Conservation (phyloP, 1,140 invertebrate genomes). For the Mactra quadrangularis region DNA sequence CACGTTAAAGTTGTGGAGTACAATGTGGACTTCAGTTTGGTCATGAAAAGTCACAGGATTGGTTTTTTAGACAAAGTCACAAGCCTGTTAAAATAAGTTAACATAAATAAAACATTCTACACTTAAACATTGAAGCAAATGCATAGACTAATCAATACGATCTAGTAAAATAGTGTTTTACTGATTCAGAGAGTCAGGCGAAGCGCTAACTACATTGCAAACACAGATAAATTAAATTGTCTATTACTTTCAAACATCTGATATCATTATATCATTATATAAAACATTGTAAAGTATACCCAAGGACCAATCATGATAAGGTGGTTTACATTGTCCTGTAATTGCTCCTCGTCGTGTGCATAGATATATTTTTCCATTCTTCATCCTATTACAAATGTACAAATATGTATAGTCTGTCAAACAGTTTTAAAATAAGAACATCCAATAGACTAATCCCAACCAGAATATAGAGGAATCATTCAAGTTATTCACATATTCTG, state of each 20-base stretch:
- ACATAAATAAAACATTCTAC: too few relatives aligned
- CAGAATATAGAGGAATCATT: too few relatives aligned
- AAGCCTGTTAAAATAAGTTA: background rate
- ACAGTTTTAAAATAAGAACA: background rate
- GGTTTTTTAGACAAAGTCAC: background rate
- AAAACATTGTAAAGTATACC: background rate
- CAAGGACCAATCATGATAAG: conserved; percentile 44
- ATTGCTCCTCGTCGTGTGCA: conserved; percentile 43
- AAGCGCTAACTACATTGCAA: too few relatives aligned
- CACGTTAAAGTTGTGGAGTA: conserved; percentile 46
- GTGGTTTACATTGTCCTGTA: conserved; percentile 49
- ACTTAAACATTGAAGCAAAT: too few relatives aligned
- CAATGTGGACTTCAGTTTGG: conserved; percentile 52
- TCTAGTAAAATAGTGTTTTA: too few relatives aligned
- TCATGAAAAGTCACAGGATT: conserved; percentile 19
- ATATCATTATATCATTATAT: too few relatives aligned
- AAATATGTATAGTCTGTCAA: background rate
- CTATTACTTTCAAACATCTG: too few relatives aligned
- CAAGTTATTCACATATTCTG: too few relatives aligned
- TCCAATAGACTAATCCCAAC: background rate
- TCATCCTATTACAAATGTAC: conserved; percentile 21
- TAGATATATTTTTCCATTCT: conserved; percentile 60
- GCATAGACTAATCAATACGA: too few relatives aligned
- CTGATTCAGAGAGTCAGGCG: too few relatives aligned
- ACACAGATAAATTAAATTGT: too few relatives aligned